Percentiles rank a stretch among this genome's conserved stretches.
phyloP scores from a whole-genome alignment of 2,797 vertebrate species.

The Podarcis siculus region DNA sequence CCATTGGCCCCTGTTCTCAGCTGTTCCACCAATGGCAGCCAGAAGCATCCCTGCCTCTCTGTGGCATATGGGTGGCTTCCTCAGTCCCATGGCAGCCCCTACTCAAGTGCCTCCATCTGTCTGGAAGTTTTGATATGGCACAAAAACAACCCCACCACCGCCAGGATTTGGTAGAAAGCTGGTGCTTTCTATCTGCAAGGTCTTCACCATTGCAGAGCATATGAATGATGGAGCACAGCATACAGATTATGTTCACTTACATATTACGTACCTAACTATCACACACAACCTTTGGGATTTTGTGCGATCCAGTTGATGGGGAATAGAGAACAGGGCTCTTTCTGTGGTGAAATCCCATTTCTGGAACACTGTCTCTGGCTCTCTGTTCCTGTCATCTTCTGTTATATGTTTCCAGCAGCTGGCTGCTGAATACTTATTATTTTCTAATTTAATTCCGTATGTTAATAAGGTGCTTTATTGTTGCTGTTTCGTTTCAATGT shows the following conservation, averaged over 20 bases:
- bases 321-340: neutral
- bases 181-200: too few species aligned
- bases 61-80: neutral
- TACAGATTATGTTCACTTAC: neutral
- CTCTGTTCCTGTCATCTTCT: neutral
- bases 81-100: neutral
- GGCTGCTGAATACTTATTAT: neutral
- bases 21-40: neutral
- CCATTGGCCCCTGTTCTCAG: neutral
- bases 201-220: neutral
- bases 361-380: neutral
- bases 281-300: neutral
- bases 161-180: neutral
- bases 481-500: neutral
- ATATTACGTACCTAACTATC: neutral
- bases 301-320: neutral
- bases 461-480: neutral
- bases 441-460: neutral
- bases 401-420: neutral
- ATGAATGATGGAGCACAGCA: neutral
- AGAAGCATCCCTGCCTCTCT: neutral
- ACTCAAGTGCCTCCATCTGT: neutral
- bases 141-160: neutral
- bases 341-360: neutral
- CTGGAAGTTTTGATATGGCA: neutral